Evolutionary conservation across 1,140 invertebrate species (phyloP), one percentile per base, ranked within the genome.

Genomic region (Tetranychus cinnabarinus): DNA sequence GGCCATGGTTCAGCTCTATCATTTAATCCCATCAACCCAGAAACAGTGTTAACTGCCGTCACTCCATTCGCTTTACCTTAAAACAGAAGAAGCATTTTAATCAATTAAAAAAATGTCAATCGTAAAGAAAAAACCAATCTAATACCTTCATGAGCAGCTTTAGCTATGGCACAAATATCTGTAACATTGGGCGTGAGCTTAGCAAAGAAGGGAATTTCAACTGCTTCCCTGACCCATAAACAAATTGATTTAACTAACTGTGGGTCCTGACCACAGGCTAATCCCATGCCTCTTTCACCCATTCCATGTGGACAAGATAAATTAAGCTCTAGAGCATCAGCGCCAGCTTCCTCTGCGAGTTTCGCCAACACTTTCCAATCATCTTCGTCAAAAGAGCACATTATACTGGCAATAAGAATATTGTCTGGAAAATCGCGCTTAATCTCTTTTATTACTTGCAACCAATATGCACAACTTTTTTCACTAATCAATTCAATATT

Each of bases 401-500:
- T 97, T 64, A 98, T 93, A 68, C 88, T 95, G 15, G 90, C 91
- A 69, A 98, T 93, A 3, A 98, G 67, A 46, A 97, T 81, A 85
- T 88, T 84, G 59, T 79, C 77, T 15, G 91, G 91, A 69, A 95
- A 96, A 71, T 97, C 93, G 57, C 72, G 73, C 70, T 96, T 97
- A 35, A 98, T 73, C 71, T 98, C 93, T 3, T 69, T 77, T 39
- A 98, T 82, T 67, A 86, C 88, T 61, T 79, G 73, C 60, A 86
- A 82, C 95, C 95, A 98, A 71, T 97, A 98, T 1, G 80, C 83
- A 50, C 80, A 81, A 10, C 84, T 84, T 73, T 98, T 98, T 75
- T 98, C 95, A 12, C 91, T 97, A 70, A 98, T 96, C 2, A 98
- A 74, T 74, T 98, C 95, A 65, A 98, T 97, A 70, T 98, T 98